Conservation (phyloP, 2,113 vertebrate species). For the Neoarius graeffei region DNA sequence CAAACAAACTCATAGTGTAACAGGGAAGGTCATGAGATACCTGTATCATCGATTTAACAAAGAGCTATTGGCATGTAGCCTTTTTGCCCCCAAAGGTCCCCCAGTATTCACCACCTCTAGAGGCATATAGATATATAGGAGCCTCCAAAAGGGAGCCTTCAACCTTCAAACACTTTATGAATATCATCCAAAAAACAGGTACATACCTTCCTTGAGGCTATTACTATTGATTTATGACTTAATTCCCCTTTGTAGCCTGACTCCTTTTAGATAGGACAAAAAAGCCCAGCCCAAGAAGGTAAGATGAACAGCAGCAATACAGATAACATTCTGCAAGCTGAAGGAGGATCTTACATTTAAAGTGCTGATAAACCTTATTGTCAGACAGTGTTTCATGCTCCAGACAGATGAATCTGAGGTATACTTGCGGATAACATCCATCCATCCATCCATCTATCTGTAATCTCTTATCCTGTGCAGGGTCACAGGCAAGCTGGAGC, state of each 20-base stretch:
- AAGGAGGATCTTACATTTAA: background rate
- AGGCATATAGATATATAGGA: background rate
- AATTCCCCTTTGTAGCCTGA: background rate
- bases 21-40: background rate
- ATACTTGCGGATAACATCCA: background rate
- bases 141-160: background rate
- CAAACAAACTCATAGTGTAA: background rate
- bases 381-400: background rate
- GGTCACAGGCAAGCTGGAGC: too few relatives aligned
- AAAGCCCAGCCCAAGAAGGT: background rate
- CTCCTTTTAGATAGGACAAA: background rate
- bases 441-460: background rate
- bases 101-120: background rate
- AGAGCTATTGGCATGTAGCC: background rate
- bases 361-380: background rate
- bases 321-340: background rate
- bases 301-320: constrained; percentile 6
- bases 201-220: constrained; percentile 6
- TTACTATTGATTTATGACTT: constrained; percentile 22
- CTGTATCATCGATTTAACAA: background rate
- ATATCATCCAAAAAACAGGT: background rate
- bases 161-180: background rate
- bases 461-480: too few relatives aligned
- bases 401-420: background rate
- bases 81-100: too few relatives aligned